These are phyloP conservation scores for Leptoteleia sp. DNA, from an alignment of 1,140 invertebrate species.

Conservation along the genomic window DNA sequence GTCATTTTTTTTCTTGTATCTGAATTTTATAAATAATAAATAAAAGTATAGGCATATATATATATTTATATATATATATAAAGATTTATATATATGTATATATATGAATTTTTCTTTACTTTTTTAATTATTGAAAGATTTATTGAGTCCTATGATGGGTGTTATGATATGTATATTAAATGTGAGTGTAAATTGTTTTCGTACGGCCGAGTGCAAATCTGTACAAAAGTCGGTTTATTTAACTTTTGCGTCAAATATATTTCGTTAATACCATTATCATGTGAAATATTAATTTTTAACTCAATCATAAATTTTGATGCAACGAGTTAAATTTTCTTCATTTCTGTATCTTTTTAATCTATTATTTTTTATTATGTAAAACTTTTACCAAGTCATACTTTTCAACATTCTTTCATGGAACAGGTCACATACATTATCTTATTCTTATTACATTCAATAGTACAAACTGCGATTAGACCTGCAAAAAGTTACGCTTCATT, in stretches of 20 bases:
- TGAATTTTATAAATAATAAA: too few species aligned
- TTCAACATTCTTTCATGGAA: background rate
- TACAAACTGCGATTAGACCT: constrained; percentile 12
- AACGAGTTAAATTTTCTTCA: background rate
- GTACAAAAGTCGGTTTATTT: constrained; percentile 47
- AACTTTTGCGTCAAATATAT: constrained; percentile 3
- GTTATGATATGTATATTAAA: constrained; percentile 35
- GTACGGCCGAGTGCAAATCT: constrained; percentile 34
- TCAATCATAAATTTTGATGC: background rate
- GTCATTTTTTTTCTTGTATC: too few species aligned
- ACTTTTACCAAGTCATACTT: background rate
- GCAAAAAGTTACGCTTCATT: constrained; percentile 7
- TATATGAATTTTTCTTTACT: constrained; percentile 6
- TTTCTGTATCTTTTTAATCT: background rate
- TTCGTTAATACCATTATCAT: constrained; percentile 12
- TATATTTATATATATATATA: too few species aligned
- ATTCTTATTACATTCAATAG: too few species aligned
- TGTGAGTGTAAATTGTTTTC: constrained; percentile 39
- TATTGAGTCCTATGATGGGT: constrained; percentile 6
- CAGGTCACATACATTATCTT: constrained; percentile 6
- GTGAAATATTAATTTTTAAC: constrained; percentile 1
- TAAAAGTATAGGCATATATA: too few species aligned
- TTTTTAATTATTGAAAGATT: constrained; percentile 7
- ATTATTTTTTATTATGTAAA: background rate
- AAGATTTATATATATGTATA: too few species aligned